phyloP scores from a whole-genome alignment of 2,113 vertebrate species.

The Muntiacus muntjak region DNA sequence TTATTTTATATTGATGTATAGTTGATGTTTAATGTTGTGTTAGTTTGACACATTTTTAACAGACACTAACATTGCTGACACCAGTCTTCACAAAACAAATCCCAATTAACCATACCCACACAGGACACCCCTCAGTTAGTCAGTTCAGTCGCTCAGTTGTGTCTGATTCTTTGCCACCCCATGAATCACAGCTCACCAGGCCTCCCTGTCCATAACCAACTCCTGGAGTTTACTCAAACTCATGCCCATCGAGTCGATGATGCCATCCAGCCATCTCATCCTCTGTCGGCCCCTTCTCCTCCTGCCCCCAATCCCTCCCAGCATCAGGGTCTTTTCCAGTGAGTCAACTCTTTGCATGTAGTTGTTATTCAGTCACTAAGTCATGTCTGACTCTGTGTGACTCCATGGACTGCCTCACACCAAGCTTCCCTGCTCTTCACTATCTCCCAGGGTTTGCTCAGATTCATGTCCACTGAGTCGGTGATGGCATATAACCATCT shows the following conservation, averaged over 20 bases:
- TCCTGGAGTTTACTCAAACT: neutral
- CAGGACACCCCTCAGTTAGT: neutral
- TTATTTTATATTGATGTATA: neutral
- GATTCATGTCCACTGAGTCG: neutral
- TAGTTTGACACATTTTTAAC: neutral
- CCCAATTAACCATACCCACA: neutral
- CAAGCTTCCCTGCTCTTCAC: neutral
- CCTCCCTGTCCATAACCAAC: neutral
- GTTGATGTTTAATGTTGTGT: neutral
- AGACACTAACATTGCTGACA: neutral
- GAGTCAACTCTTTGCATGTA: no score
- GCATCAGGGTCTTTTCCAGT: neutral
- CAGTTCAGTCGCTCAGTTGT: neutral
- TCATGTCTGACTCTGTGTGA: no score
- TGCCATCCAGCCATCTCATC: neutral
- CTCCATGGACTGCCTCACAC: neutral
- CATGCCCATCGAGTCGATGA: neutral
- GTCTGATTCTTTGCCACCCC: neutral
- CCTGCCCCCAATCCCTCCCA: neutral
- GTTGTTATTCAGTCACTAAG: no score
- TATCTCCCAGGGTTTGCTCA: neutral
- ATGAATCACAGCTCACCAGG: neutral
- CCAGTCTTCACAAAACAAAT: neutral
- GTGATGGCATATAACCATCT: neutral
- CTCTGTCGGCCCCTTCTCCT: neutral